A percentile compares a stretch with the other conserved stretches of the same genome.
phyloP scores from a whole-genome alignment of 2,113 vertebrate species.

The Bothrops jararaca region DNA sequence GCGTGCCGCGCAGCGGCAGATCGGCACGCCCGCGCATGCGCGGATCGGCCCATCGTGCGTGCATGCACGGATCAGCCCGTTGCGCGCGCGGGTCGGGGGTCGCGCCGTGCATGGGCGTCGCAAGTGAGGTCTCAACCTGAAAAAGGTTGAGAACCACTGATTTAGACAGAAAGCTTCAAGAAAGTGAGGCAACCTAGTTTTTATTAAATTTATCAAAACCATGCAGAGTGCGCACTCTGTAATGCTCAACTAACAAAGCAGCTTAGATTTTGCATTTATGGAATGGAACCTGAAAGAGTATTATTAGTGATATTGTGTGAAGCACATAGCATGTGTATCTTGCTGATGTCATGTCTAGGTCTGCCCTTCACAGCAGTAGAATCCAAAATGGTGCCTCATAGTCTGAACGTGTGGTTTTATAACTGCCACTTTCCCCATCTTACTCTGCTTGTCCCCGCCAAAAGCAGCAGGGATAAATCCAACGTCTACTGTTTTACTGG shows the following conservation, averaged over 20 bases:
- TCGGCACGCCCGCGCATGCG: too few species aligned
- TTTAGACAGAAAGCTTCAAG: background rate
- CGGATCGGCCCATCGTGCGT: too few species aligned
- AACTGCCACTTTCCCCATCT: background rate
- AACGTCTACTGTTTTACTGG: background rate
- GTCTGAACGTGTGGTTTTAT: background rate
- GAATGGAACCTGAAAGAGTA: background rate
- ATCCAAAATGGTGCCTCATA: background rate
- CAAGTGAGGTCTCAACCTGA: too few species aligned
- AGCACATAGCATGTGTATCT: background rate
- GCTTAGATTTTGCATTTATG: background rate
- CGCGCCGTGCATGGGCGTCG: too few species aligned
- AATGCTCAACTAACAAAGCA: background rate
- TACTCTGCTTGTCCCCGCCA: background rate
- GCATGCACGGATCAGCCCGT: too few species aligned
- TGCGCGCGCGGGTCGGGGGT: too few species aligned
- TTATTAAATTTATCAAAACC: background rate
- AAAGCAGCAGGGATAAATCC: background rate
- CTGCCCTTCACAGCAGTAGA: background rate
- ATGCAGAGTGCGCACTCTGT: background rate
- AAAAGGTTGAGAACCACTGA: too few species aligned
- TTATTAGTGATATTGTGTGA: background rate
- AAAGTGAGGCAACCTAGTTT: background rate
- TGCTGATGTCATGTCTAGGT: background rate
- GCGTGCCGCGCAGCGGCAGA: too few species aligned